Base-by-base conservation (phyloP, 2,797 vertebrate species). In the Epinephelus awoara region DNA sequence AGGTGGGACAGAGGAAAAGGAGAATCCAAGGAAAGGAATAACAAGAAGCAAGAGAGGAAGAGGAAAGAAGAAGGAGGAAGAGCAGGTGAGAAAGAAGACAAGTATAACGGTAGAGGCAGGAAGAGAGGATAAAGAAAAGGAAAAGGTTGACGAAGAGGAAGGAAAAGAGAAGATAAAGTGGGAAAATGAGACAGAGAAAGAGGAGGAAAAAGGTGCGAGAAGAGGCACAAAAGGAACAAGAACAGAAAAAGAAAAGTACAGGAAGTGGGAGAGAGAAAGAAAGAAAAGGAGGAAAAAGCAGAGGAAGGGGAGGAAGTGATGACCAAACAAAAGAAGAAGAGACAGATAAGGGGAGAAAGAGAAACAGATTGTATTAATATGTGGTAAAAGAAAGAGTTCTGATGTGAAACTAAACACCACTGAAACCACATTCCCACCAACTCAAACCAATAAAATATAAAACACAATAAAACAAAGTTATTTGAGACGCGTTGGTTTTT, bases 401-500 rank as follows among this genome's bases (percentile, higher is more conserved):
- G 40, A 76, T 19, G 55, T 55, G 62, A 75, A 83, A 56, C 42
- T 25, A 63, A 80, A 76, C 79, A 55, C 23, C n/a, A 64, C 14
- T 49, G 54, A 79, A 79, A 77, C 49, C 73, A 66, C 64, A n/a
- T 76, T 91, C 87, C 82, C 85, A 83, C 21, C 76, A 78, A 66
- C 69, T 83, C 75, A 19, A 59, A 81, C 50, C 75, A 78, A 80
- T 83, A 76, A 80, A 76, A 68, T 14, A 23, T 6, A 52, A 72
- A 84, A 80, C 59, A 65, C 75, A 82, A 73, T 83, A 73, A 82
- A 82, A 77, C 40, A 15, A 46, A 72, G 62, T 46, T 40, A 66
- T 55, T 52, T 50, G 74, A 79, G 50, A 47, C 71, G 38, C 74
- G 23, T 18, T 10, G 63, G 58, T 46, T 66, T 69, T 27, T 65